Conservation (phyloP, 2,797 vertebrate species). For the Melanotaenia boesemani region DNA sequence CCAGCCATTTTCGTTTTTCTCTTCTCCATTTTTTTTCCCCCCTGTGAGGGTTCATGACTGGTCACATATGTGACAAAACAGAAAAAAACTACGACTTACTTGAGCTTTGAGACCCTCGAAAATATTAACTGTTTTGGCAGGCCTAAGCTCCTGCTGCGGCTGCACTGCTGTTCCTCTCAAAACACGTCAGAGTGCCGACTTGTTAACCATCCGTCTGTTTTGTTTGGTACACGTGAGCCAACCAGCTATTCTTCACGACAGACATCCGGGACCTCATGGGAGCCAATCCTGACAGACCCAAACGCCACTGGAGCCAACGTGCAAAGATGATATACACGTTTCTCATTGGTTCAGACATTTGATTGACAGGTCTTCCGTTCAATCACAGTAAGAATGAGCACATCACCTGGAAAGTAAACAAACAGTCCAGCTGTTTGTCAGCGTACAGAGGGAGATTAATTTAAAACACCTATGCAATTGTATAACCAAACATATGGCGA, state of each 20-base stretch:
- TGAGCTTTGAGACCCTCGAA: not conserved
- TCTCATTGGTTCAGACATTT: conserved; percentile 45
- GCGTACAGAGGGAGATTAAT: not conserved
- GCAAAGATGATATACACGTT: not conserved
- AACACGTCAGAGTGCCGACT: conserved; percentile 26
- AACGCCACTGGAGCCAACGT: not conserved
- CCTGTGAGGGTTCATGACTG: not conserved
- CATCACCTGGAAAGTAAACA: conserved; percentile 65
- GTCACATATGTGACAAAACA: conserved; percentile 14
- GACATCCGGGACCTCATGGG: conserved; percentile 56
- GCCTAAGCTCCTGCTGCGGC: not conserved
- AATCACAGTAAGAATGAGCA: conserved; percentile 32
- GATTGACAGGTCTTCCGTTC: conserved; percentile 4
- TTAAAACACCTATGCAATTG: conserved; percentile 23
- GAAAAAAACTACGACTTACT: conserved; percentile 51
- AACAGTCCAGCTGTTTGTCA: conserved; percentile 45
- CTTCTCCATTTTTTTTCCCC: not conserved
- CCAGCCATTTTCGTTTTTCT: not conserved
- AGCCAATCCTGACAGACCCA: not conserved
- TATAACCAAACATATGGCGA: conserved; percentile 12
- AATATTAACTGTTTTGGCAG: not conserved
- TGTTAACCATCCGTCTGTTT: conserved; percentile 67
- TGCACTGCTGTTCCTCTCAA: not conserved
- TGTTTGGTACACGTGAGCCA: conserved; percentile 72
- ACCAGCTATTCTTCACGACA: conserved; percentile 34